phyloP scores from a whole-genome alignment of 2,113 vertebrate species.

The Cyanoderma ruficeps region DNA sequence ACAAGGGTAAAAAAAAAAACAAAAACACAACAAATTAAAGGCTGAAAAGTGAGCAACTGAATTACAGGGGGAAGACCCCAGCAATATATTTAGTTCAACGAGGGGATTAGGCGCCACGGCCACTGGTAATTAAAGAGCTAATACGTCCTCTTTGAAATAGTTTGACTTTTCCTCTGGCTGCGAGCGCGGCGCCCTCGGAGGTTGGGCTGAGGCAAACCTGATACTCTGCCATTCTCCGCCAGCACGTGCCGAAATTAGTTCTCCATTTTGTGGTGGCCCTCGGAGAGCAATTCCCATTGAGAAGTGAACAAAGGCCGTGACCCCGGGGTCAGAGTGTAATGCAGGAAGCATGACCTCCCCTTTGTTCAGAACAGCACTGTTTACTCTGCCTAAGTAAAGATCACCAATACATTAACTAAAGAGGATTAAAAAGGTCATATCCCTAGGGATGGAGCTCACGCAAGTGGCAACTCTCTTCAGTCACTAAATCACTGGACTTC shows the following conservation, averaged over 20 bases:
- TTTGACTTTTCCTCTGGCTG: not conserved
- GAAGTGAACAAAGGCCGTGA: constrained; percentile 86
- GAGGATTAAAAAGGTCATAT: constrained; percentile 86
- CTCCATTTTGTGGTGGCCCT: constrained; percentile 86
- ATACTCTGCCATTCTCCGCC: constrained; percentile 63
- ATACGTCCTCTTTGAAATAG: not conserved
- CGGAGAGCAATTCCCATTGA: constrained; percentile 85
- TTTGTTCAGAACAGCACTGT: constrained; percentile 83
- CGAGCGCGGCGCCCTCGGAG: not conserved
- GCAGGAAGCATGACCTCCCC: constrained; percentile 82
- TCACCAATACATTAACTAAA: constrained; percentile 91
- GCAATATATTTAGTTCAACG: not conserved
- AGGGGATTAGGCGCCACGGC: not conserved
- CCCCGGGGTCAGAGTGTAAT: constrained; percentile 87
- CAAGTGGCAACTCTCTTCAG: constrained; percentile 71
- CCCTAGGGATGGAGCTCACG: constrained; percentile 80
- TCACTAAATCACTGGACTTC: constrained; percentile 54
- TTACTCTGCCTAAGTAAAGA: constrained; percentile 95
- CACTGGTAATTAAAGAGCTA: not conserved
- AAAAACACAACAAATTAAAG: not conserved
- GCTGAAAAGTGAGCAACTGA: not conserved
- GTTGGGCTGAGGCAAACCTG: constrained; percentile 21
- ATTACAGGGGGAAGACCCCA: not conserved
- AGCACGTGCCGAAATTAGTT: constrained; percentile 90
- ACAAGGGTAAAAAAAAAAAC: not conserved